Conservation (phyloP, 2,113 vertebrate species). For the Datnioides undecimradiatus region DNA sequence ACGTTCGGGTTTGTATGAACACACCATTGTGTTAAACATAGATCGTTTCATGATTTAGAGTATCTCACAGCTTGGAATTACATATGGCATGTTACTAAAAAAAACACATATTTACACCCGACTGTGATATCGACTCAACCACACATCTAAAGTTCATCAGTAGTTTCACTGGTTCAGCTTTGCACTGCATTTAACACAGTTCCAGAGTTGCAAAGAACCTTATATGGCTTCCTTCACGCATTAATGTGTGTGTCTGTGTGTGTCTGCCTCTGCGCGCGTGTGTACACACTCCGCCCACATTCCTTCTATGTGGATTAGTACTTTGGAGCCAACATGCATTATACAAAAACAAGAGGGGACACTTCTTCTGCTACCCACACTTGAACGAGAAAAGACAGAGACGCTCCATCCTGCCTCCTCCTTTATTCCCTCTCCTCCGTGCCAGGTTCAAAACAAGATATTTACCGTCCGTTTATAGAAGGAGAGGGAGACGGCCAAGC, state of each 20-base stretch:
- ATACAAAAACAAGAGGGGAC: slow-evolving; percentile 45
- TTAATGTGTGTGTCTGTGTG: background rate
- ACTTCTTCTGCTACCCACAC: slow-evolving; percentile 46
- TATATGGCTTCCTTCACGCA: background rate
- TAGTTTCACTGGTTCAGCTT: background rate
- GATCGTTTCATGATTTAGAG: background rate
- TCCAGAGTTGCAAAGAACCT: background rate
- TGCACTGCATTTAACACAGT: background rate
- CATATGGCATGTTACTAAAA: slow-evolving; percentile 3
- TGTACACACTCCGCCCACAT: slow-evolving; percentile 6
- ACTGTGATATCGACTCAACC: background rate
- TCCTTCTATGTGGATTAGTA: slow-evolving; percentile 16
- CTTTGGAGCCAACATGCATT: background rate
- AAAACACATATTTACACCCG: background rate
- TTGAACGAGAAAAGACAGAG: background rate
- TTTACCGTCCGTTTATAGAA: slow-evolving; percentile 1
- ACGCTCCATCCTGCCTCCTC: background rate
- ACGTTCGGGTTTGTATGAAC: background rate
- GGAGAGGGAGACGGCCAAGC: background rate
- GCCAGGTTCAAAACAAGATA: slow-evolving; percentile 15
- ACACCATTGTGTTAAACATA: background rate
- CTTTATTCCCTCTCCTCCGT: background rate
- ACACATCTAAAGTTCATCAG: background rate
- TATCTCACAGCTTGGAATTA: background rate
- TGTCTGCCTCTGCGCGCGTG: background rate